Conservation (phyloP, 2,797 vertebrate species). For the Phrynocephalus guinanensis region DNA sequence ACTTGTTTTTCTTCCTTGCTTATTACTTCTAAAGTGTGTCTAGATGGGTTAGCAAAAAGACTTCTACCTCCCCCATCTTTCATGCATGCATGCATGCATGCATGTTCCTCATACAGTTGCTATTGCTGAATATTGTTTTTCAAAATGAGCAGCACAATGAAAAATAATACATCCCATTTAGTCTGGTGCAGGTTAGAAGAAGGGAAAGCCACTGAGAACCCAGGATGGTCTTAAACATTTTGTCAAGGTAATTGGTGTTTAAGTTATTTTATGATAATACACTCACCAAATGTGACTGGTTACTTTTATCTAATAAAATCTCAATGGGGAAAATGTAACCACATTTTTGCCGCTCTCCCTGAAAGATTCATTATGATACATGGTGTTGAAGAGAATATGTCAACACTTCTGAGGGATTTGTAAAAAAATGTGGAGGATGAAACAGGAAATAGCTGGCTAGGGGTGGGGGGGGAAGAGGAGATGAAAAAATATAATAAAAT, state of each 20-base stretch:
- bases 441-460: constrained; percentile 71
- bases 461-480: neutral
- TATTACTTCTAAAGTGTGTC: neutral
- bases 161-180: neutral
- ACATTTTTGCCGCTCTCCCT: constrained; percentile 62
- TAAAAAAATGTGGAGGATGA: constrained; percentile 65
- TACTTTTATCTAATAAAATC: constrained; percentile 49
- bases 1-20: neutral
- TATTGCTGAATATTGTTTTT: neutral
- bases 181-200: constrained; percentile 45
- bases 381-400: constrained; percentile 60
- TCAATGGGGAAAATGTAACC: constrained; percentile 43
- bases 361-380: constrained; percentile 57
- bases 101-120: constrained; percentile 19
- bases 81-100: constrained; percentile 42
- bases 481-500: constrained; percentile 65
- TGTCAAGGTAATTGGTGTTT: constrained; percentile 53
- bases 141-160: neutral
- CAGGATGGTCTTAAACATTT: neutral
- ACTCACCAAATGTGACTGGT: constrained; percentile 52
- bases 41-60: neutral
- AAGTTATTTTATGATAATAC: constrained; percentile 54
- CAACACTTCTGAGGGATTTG: constrained; percentile 67
- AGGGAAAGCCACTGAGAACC: neutral
- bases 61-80: neutral